Base-by-base conservation (phyloP, 2,797 vertebrate species). In the Poeciliopsis presidionis region DNA sequence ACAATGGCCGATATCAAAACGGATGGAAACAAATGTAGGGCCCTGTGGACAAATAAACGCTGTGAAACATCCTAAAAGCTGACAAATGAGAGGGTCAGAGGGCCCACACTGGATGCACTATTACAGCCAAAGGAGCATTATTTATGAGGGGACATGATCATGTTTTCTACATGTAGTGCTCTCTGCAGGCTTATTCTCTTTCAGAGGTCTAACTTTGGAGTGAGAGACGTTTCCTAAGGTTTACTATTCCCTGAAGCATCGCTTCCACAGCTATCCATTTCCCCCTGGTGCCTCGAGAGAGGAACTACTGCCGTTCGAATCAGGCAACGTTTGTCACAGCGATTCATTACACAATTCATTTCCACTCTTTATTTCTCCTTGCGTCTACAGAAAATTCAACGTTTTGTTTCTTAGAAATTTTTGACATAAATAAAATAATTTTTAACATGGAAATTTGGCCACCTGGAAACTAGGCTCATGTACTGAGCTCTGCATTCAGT, bases 201-300 rank as follows among this genome's bases (percentile, higher is more conserved):
- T 46, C 51, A 73, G 30, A 78, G 74, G 77, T 87, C 77, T 47
- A 82, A 80, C 81, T 92, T 90, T 70, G 20, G 72, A 82, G 76
- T 13, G 39, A 75, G 71, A 86, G 81, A 90, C 69, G 80, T 84
- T 86, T 87, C 82, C 81, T 59, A 78, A 88, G 85, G 82, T 82
- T 0, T 14, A 78, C 74, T 87, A 83, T 90, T 95, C 92, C 93
- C 92, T 13, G 53, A 94, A 94, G 91, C 92, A 88, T 93, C 88
- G 88, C 90, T 91, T 93, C 77, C 89, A 94, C 94, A 95, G 96
- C 94, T 94, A 93, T 95, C 88, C 93, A 95, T 96, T 96, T 96
- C 96, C 96, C 96, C 95, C 96, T 96, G 94, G 93, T 96, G 96
- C 92, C 86, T 81, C 81, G 80, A 88, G 86, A 91, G 87, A 91